Evolutionary conservation across 1,140 invertebrate species (phyloP), one percentile per base, ranked within the genome.

Genomic region (Drosophila melanica): DNA sequence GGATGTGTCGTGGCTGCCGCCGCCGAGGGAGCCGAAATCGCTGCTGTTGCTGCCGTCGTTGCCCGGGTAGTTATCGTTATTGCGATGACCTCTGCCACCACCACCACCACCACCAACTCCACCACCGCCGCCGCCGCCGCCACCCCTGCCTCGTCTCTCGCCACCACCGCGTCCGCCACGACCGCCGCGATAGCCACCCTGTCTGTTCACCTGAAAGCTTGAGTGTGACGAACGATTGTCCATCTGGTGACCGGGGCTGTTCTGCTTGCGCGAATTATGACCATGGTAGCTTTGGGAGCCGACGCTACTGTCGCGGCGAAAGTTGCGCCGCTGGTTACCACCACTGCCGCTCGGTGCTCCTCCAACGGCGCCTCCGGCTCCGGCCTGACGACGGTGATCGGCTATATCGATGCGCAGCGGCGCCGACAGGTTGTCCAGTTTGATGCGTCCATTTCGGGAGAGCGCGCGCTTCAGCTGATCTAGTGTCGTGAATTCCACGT

Each of bases 401-500:
- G 97, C 98, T 57, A 98, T 95, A 93, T 98, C 97, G 84, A 98
- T 96, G 93, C 95, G 96, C 37, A 97, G 92, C 51, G 93, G 77
- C 45, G 94, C 93, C 20, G 79, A 78, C 6, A 75, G 54, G 50
- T 94, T 94, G 67, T 97, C 96, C 68, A 97, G 94, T 82, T 94
- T 93, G 35, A 96, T 93, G 39, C 93, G 92, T 11, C 96, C 96
- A 93, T 98, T 96, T 90, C 96, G 93, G 74, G 94, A 93, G 58
- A 99, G 93, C 11, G 97, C 97, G 76, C 94, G 93, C 86, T 96
- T 94, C 58, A 99, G 93, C 81, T 97, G 96, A 11, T 96, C 92
- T 11, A 95, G 72, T 64, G 96, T 95, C 78, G 97, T 96, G 93
- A 99, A 99, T 93, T 99, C 98, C 44, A 99, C 98, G 93, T 99